Conservation (phyloP, 1,140 invertebrate genomes). For the Anastrepha obliqua region DNA sequence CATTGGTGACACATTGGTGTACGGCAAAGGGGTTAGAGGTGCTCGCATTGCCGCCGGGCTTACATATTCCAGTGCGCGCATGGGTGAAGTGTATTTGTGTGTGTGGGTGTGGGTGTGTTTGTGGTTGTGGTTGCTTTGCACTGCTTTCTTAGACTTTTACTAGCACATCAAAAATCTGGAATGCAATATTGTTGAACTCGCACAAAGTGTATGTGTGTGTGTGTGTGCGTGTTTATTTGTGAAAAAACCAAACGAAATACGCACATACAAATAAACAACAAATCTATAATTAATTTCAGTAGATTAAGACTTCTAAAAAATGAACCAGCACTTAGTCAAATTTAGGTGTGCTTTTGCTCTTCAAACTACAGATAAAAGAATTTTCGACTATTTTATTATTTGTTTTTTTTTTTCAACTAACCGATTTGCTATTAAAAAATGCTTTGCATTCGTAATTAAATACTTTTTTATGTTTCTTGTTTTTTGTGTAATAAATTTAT, state of each 20-base stretch:
- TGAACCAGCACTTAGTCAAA: neutral
- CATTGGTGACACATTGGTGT: no score
- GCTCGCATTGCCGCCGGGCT: no score
- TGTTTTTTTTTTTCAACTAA: slow-evolving; percentile 8
- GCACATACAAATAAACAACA: neutral
- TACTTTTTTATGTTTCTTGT: slow-evolving; percentile 13
- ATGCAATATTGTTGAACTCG: no score
- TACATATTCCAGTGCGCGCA: neutral
- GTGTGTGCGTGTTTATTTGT: neutral
- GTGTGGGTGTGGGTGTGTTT: neutral
- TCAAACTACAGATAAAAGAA: slow-evolving; percentile 18
- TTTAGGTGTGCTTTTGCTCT: neutral
- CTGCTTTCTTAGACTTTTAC: no score
- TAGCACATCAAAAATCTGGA: no score
- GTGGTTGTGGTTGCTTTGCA: no score
- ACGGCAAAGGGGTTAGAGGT: no score
- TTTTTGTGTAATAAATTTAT: neutral
- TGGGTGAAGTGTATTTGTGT: neutral
- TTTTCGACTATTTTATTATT: neutral
- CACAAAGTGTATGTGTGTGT: neutral
- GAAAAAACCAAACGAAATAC: neutral
- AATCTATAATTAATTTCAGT: neutral
- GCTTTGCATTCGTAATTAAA: slow-evolving; percentile 1
- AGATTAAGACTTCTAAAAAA: neutral
- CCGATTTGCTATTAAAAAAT: slow-evolving; percentile 15